Evolutionary conservation across 2,797 vertebrate species (phyloP), one percentile per base, ranked within the genome.

Genomic region (Aulostomus chinensis): DNA sequence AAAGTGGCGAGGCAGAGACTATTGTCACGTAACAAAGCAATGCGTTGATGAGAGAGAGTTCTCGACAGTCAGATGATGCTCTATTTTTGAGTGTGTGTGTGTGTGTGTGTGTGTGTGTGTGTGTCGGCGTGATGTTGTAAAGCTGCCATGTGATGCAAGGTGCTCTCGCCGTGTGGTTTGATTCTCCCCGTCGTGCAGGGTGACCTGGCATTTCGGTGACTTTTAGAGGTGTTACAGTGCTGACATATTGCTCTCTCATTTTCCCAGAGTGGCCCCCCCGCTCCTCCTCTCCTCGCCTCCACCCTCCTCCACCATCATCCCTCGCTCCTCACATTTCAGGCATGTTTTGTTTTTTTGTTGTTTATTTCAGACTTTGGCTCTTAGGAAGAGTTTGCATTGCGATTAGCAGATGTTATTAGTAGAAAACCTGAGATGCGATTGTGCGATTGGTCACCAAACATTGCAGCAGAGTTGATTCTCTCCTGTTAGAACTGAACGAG

Each of bases 171-270:
- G 15, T n/a, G 43, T 20, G 70, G 78, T 80, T 84, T 82, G 81
- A 81, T 80, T 82, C 73, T 58, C 60, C 71, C 75, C 67, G 49
- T 60, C 54, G 76, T 86, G 82, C 74, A 73, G 68, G 51, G 73
- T 87, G 89, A 91, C 89, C 90, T 92, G 89, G 86, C 91, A 92
- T 91, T 92, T 91, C 81, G 28, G 65, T 92, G 91, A 91, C 91
- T 92, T 92, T 92, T 92, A 82, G 80, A 90, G 84, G 86, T 85
- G 89, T 82, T 85, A 78, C 84, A 81, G 73, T 28, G 61, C 62
- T 84, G 77, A 86, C 87, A 90, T 78, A 86, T 82, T 80, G 73
- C 73, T 60, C 73, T 71, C 73, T 78, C 73, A 75, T 84, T 74
- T 78, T 71, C 70, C 54, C 65, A 65, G 49, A 67, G 55, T 47